A percentile compares a stretch with the other conserved stretches of the same genome.
Conservation (phyloP, 2,797 vertebrate genomes). For the Pangasius larnaudii region DNA sequence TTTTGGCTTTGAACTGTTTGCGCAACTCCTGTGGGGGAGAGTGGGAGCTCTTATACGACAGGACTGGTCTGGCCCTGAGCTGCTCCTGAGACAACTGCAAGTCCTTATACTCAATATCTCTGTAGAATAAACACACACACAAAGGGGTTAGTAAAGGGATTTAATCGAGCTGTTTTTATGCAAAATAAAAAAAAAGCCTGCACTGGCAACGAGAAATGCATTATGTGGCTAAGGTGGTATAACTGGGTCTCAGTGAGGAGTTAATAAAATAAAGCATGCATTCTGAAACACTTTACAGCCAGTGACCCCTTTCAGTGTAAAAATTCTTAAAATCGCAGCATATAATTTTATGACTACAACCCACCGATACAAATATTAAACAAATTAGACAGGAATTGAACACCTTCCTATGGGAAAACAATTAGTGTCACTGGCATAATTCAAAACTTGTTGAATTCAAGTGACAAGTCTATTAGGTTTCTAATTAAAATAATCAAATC, state of each 20-base stretch:
- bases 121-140: constrained; percentile 62
- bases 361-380: neutral
- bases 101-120: constrained; percentile 89
- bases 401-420: neutral
- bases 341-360: neutral
- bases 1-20: constrained; percentile 84
- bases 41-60: constrained; percentile 79
- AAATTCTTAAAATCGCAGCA: neutral
- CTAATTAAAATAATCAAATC: neutral
- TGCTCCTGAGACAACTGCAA: constrained; percentile 91
- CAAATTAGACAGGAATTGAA: neutral
- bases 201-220: neutral
- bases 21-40: constrained; percentile 83
- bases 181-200: neutral
- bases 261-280: neutral
- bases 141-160: constrained; percentile 4
- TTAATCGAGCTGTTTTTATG: constrained; percentile 10
- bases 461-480: neutral
- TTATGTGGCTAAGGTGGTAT: neutral
- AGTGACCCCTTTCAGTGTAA: neutral
- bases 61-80: constrained; percentile 75
- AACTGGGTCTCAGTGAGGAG: neutral
- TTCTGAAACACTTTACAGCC: neutral
- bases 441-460: neutral
- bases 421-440: neutral